phyloP scores from a whole-genome alignment of 2,797 vertebrate genomes.

The Lophius americanus region DNA sequence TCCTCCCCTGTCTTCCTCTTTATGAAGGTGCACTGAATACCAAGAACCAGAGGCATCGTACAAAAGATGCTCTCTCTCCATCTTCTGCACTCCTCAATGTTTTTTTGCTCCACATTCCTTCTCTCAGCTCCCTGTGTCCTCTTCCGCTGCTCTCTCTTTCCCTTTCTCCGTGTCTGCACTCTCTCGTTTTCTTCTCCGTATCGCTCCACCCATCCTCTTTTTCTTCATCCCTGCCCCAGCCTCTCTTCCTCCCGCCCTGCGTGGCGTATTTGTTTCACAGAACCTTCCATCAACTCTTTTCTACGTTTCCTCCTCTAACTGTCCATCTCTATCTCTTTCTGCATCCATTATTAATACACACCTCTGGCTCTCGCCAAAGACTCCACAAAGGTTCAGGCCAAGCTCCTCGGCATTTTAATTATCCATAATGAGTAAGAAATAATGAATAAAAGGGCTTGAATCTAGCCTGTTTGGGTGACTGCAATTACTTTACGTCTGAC shows the following conservation, averaged over 20 bases:
- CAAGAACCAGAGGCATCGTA: conserved; percentile 60
- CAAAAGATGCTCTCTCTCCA: conserved; percentile 68
- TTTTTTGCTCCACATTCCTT: conserved; percentile 35
- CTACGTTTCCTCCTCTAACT: conserved; percentile 26
- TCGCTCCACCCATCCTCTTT: conserved; percentile 23
- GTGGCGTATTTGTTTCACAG: conserved; percentile 65
- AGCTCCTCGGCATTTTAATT: conserved; percentile 75
- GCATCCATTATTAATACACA: conserved; percentile 81
- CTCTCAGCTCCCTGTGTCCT: conserved; percentile 3
- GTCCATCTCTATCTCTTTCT: conserved; percentile 16
- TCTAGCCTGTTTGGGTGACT: conserved; percentile 54
- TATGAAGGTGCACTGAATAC: conserved; percentile 65
- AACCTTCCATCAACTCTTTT: conserved; percentile 57
- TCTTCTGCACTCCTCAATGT: conserved; percentile 47
- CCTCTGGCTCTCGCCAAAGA: conserved; percentile 69
- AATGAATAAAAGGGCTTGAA: conserved; percentile 46
- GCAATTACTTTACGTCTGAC: conserved; percentile 55
- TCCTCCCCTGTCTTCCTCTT: conserved; percentile 8
- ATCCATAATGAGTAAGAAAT: conserved; percentile 69
- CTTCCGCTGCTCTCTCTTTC: conserved; percentile 36
- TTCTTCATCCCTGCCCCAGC: conserved; percentile 52
- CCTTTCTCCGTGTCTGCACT: conserved; percentile 19
- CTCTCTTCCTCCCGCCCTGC: conserved; percentile 41
- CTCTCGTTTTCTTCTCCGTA: conserved; percentile 33
- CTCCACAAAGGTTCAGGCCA: conserved; percentile 59